phyloP scores from a whole-genome alignment of 2,888 invertebrate genomes.

The Hyposoter dolosus region DNA sequence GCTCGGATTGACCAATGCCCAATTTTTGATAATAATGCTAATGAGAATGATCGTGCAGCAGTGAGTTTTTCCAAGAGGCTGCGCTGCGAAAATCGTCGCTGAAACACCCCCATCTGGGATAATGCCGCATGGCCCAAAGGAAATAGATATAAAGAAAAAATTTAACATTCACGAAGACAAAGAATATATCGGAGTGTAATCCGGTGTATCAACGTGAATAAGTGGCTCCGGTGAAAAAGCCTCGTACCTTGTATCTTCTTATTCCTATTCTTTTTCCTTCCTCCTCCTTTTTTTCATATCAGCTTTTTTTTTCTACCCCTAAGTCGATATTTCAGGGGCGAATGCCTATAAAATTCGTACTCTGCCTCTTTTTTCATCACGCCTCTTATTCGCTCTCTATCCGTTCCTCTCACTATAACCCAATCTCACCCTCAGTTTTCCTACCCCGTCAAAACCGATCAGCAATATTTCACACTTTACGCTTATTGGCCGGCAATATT shows the following conservation, averaged over 20 bases:
- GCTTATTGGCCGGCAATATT: conserved; percentile 77
- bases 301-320: conserved; percentile 39
- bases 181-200: neutral
- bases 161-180: neutral
- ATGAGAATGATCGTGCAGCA: neutral
- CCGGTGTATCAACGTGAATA: conserved; percentile 3
- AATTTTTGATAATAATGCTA: neutral
- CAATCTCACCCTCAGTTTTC: conserved; percentile 44
- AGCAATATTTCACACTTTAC: conserved; percentile 80
- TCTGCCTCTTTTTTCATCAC: conserved; percentile 47
- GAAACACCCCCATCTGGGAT: neutral
- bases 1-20: too few species aligned
- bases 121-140: neutral
- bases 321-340: conserved; percentile 51
- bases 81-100: neutral
- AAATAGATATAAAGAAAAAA: neutral
- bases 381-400: conserved; percentile 31
- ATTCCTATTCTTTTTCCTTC: conserved; percentile 31
- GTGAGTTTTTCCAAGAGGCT: neutral
- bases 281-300: conserved; percentile 18
- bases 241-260: neutral
- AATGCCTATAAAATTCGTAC: conserved; percentile 59
- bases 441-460: conserved; percentile 74
- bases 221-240: neutral
- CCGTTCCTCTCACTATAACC: conserved; percentile 14